These are phyloP conservation scores for Taxidea taxus DNA, from an alignment of 2,113 vertebrate genomes.

Conservation along the genomic window DNA sequence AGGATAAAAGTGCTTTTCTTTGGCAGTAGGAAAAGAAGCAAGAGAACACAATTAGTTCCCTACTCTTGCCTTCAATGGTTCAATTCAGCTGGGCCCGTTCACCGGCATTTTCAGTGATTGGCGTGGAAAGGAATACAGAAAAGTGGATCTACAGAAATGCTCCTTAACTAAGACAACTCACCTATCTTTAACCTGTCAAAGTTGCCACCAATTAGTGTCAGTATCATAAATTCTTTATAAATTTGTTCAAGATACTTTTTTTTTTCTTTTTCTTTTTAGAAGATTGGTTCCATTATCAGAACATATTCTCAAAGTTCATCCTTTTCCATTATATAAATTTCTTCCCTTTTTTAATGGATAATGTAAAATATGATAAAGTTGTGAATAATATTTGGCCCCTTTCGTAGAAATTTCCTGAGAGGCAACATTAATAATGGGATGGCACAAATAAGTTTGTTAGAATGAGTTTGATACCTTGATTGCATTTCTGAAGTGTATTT, in stretches of 20 bases:
- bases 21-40: constrained; percentile 80
- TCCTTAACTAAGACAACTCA: constrained; percentile 72
- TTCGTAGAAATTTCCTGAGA: constrained; percentile 80
- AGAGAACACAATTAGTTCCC: constrained; percentile 80
- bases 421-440: constrained; percentile 81
- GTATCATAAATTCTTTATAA: constrained; percentile 66
- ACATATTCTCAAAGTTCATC: constrained; percentile 47
- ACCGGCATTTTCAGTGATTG: constrained; percentile 79
- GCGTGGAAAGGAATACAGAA: constrained; percentile 73
- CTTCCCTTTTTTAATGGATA: constrained; percentile 37
- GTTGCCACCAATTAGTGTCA: constrained; percentile 74
- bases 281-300: constrained; percentile 38
- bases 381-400: constrained; percentile 75
- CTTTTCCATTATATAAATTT: constrained; percentile 29
- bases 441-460: constrained; percentile 80
- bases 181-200: constrained; percentile 82
- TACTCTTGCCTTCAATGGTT: constrained; percentile 81
- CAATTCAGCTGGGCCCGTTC: constrained; percentile 79
- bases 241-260: constrained; percentile 37
- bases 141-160: constrained; percentile 68
- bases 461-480: constrained; percentile 80
- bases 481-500: constrained; percentile 80
- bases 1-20: constrained; percentile 84
- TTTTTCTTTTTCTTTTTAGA: constrained; percentile 8
- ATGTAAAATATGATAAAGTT: constrained; percentile 67